Evolutionary conservation across 2,888 invertebrate genomes (phyloP), one percentile per base, ranked within the genome.

Genomic region (Rhimphoctona megacephalus): DNA sequence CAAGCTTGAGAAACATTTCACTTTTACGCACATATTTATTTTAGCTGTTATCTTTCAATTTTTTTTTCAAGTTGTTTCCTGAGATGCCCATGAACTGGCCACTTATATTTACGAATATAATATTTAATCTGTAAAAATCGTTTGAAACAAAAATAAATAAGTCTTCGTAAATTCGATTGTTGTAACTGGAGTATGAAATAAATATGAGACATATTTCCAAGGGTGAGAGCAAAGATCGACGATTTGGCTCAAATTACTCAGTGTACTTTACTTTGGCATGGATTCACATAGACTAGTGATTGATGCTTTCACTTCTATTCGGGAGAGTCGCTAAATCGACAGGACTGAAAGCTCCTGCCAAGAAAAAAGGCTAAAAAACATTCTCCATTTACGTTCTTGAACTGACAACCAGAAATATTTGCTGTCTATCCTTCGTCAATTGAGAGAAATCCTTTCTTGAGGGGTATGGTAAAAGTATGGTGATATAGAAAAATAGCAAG

Each of bases 321-420:
- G 73, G 69, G 79, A 74, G 61, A 82, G 85, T 74, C 61, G 78
- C 73, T 74, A 82, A 79, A 85, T 86, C 76, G 83, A 80, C 76
- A 76, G 85, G 73, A 74, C 66, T 72, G 61, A 67, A 72, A 82
- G 77, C 43, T 43, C n/a, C 43, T 54, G 52, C 25, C 64, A 43
- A 49, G 57, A 64, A 64, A 76, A 74, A 61, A 70, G 33, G 17
- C 46, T 57, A 70, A 39, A 49, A 78, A 72, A 84, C 67, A 80
- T 70, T 81, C 61, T 76, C 57, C 64, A 61, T 74, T 54, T 52
- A 81, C 77, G 74, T 77, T 78, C 85, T 81, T 78, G 81, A 81
- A 85, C 66, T 61, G 66, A 30, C 77, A 66, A 78, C 73, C 39
- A 74, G 73, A 73, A 78, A 77, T 73, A 79, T 85, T 78, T 80